Conservation (phyloP, 1,140 invertebrate species). For the Aphelenchoides fujianensis region DNA sequence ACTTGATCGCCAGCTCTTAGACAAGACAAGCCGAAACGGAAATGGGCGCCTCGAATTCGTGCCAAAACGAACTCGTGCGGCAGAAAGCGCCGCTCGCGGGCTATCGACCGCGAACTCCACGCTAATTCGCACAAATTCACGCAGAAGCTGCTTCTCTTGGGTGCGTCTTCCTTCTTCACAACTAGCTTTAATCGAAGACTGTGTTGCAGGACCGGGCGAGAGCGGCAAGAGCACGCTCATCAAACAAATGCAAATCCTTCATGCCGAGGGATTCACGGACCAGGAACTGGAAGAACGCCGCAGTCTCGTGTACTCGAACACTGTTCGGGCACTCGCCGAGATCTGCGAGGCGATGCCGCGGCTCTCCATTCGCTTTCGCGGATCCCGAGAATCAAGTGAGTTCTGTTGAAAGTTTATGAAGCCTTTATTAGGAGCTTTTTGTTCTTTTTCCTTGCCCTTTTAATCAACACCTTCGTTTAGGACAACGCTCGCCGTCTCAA, state of each 20-base stretch:
- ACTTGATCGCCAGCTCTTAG: too few relatives aligned
- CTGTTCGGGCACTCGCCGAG: slow-evolving; percentile 35
- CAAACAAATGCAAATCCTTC: slow-evolving; percentile 35
- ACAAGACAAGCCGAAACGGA: too few relatives aligned
- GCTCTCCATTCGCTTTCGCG: slow-evolving; percentile 21
- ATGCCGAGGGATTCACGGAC: slow-evolving; percentile 44
- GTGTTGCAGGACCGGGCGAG: slow-evolving; percentile 3
- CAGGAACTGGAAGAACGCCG: slow-evolving; percentile 41
- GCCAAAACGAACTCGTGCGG: too few relatives aligned
- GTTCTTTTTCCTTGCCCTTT: too few relatives aligned
- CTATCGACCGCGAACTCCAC: slow-evolving; percentile 5
- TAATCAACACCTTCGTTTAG: too few relatives aligned
- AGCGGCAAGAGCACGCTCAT: slow-evolving; percentile 1
- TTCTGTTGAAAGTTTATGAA: slow-evolving; percentile 2
- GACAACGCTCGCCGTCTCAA: slow-evolving; percentile 21
- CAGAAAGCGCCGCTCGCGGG: background rate
- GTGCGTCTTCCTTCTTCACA: too few relatives aligned
- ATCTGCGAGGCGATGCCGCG: slow-evolving; percentile 24
- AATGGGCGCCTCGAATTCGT: too few relatives aligned
- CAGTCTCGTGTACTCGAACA: slow-evolving; percentile 47
- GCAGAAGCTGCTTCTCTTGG: too few relatives aligned
- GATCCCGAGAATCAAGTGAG: slow-evolving; percentile 25
- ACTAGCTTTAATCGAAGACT: too few relatives aligned
- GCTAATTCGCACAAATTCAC: too few relatives aligned
- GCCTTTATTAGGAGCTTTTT: too few relatives aligned